Evolutionary conservation across 2,113 vertebrate genomes (phyloP).

Genomic region (Brachyistius frenatus): DNA sequence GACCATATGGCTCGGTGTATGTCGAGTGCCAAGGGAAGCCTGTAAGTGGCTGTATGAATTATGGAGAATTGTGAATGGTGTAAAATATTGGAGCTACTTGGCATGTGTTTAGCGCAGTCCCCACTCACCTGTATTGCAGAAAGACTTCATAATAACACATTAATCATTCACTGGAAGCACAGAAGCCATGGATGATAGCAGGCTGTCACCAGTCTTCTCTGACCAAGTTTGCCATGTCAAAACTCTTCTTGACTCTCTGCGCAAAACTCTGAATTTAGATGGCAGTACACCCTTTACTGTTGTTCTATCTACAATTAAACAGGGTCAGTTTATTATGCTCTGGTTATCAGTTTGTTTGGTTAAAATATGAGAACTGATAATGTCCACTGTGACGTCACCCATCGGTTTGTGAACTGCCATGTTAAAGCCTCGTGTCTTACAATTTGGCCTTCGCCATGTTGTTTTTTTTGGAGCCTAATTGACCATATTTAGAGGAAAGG

Average conservation of each 20-base stretch:
- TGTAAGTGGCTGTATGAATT: conserved; percentile 59
- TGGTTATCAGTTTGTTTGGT: background rate
- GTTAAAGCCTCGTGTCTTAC: too few species aligned
- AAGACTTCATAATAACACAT: conserved; percentile 43
- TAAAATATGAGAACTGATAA: background rate
- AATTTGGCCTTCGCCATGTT: too few species aligned
- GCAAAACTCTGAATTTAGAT: conserved; percentile 19
- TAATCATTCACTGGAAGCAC: conserved; percentile 45
- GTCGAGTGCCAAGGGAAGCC: conserved; percentile 28
- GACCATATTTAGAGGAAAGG: too few species aligned
- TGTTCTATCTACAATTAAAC: conserved; percentile 8
- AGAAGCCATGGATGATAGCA: conserved; percentile 26
- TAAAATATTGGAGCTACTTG: conserved; percentile 30
- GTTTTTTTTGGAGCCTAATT: too few species aligned
- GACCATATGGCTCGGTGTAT: conserved; percentile 56
- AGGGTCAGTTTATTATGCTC: background rate
- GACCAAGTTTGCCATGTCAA: conserved; percentile 39
- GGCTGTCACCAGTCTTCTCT: conserved; percentile 39
- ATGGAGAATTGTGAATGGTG: conserved; percentile 23
- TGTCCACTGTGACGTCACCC: too few species aligned
- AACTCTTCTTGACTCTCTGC: conserved; percentile 15
- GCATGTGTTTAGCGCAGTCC: conserved; percentile 30
- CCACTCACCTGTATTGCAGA: conserved; percentile 31
- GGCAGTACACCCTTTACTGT: background rate
- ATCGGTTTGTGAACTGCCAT: too few species aligned